Percentiles rank a stretch among this genome's conserved stretches.
Evolutionary conservation across 2,888 invertebrate species (phyloP).

Genomic region (Yponomeuta evonymella): DNA sequence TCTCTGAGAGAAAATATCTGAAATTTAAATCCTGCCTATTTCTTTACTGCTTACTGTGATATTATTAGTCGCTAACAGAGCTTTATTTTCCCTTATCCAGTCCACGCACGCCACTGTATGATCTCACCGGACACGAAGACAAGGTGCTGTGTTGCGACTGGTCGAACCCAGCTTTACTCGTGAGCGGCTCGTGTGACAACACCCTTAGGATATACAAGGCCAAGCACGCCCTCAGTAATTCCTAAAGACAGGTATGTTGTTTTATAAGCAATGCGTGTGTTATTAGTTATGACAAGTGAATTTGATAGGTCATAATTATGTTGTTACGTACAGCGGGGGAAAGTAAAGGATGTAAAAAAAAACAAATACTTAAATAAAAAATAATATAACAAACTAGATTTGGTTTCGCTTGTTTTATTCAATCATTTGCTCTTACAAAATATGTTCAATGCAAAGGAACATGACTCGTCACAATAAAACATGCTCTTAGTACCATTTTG

Average conservation of each 20-base stretch:
- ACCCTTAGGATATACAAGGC: conserved; percentile 91
- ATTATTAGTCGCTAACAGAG: too few species aligned
- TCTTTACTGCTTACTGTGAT: too few species aligned
- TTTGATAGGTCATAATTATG: too few species aligned
- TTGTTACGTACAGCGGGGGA: background rate
- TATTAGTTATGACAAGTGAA: background rate
- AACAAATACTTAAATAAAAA: conserved; percentile 19
- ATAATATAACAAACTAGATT: conserved; percentile 55
- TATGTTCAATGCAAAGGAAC: conserved; percentile 78
- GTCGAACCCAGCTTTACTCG: conserved; percentile 89
- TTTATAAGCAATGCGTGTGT: background rate
- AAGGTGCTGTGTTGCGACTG: conserved; percentile 96
- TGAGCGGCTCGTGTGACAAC: conserved; percentile 96
- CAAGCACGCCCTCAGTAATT: conserved; percentile 54
- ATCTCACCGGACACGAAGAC: conserved; percentile 94
- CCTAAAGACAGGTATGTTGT: conserved; percentile 26
- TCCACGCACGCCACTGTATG: conserved; percentile 93
- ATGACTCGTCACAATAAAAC: conserved; percentile 76
- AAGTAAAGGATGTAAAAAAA: background rate
- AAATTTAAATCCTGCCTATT: too few species aligned
- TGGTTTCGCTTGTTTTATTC: conserved; percentile 77
- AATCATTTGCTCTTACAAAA: conserved; percentile 77
- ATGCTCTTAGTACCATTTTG: conserved; percentile 77
- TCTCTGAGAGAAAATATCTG: too few species aligned
- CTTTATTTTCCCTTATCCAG: conserved; percentile 60